phyloP scores from a whole-genome alignment of 2,113 vertebrate species.

The Castor canadensis region DNA sequence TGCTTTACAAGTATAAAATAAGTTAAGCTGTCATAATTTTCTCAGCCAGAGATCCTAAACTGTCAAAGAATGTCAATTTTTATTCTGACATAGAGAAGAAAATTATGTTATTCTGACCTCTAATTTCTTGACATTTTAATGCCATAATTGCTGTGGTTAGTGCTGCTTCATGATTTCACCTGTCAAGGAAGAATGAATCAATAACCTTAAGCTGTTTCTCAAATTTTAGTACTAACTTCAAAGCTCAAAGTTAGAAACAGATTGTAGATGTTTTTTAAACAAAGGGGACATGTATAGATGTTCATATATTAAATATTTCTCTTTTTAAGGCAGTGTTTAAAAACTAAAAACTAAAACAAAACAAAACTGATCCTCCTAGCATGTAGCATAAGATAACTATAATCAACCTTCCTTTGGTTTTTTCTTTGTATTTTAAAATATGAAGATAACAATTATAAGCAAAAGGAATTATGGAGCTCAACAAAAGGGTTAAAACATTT shows the following conservation, averaged over 20 bases:
- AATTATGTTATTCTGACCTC: slow-evolving; percentile 93
- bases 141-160: slow-evolving; percentile 93
- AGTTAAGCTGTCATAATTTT: slow-evolving; percentile 93
- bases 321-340: not conserved
- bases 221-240: slow-evolving; percentile 82
- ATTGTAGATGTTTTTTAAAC: not conserved
- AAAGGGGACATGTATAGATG: slow-evolving; percentile 39
- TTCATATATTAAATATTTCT: slow-evolving; percentile 29
- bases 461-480: not conserved
- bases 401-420: not conserved
- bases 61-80: slow-evolving; percentile 91
- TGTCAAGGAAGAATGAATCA: slow-evolving; percentile 93
- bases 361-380: not conserved
- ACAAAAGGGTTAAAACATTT: not conserved
- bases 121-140: slow-evolving; percentile 97
- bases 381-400: not conserved
- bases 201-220: slow-evolving; percentile 88
- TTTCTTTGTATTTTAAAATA: not conserved
- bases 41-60: slow-evolving; percentile 87
- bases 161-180: slow-evolving; percentile 89
- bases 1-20: slow-evolving; percentile 90
- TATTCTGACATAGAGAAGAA: slow-evolving; percentile 91
- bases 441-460: not conserved
- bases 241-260: slow-evolving; percentile 55
- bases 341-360: not conserved